Conservation (phyloP, 1,140 invertebrate genomes). For the Gonatopus flavifemur region DNA sequence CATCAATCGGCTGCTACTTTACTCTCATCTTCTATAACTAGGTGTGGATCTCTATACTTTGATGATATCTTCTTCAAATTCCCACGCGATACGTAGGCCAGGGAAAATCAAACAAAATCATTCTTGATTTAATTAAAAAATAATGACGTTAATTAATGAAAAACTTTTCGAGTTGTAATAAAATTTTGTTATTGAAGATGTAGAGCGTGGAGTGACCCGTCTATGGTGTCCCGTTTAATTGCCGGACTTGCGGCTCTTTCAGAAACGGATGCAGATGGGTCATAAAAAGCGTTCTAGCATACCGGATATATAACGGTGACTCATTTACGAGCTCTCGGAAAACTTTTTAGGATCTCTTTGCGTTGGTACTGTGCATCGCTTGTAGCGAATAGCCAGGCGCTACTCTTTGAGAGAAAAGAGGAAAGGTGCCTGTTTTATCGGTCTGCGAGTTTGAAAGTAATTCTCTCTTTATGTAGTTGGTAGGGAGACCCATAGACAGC, state of each 20-base stretch:
- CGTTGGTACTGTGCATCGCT: background rate
- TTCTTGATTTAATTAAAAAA: too few relatives aligned
- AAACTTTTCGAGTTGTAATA: background rate
- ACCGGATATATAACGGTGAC: constrained; percentile 20
- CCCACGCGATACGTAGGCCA: too few relatives aligned
- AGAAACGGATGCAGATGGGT: constrained; percentile 54
- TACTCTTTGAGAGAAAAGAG: background rate
- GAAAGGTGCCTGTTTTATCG: constrained; percentile 46
- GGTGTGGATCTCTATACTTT: too few relatives aligned
- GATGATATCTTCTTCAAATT: too few relatives aligned
- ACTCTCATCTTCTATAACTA: too few relatives aligned
- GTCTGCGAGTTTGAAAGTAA: constrained; percentile 47
- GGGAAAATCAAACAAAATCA: too few relatives aligned
- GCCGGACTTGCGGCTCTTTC: constrained; percentile 46
- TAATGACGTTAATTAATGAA: too few relatives aligned
- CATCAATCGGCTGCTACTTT: too few relatives aligned
- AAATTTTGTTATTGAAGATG: too few relatives aligned
- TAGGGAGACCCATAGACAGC: constrained; percentile 31
- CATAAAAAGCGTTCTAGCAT: constrained; percentile 46
- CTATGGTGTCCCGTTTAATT: constrained; percentile 49
- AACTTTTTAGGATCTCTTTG: constrained; percentile 43
- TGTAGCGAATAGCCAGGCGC: constrained; percentile 5
- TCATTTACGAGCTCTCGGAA: constrained; percentile 51
- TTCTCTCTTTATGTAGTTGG: constrained; percentile 47
- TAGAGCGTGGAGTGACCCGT: constrained; percentile 25